These are phyloP conservation scores for Ormyrus nitidulus DNA, from an alignment of 2,888 invertebrate genomes.

Conservation along the genomic window DNA sequence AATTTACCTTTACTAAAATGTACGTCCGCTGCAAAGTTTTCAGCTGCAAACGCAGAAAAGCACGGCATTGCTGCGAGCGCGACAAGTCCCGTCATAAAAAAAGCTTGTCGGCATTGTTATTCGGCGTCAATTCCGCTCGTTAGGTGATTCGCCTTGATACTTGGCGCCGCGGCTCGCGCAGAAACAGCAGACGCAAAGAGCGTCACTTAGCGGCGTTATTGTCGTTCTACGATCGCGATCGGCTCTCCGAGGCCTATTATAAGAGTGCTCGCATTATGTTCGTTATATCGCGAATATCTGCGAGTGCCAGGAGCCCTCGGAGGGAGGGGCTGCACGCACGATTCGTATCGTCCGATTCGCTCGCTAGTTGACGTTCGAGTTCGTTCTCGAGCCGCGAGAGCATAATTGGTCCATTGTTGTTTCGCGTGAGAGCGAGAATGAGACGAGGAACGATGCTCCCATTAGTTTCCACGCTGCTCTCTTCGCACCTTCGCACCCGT, in stretches of 20 bases:
- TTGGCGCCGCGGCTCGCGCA: no score
- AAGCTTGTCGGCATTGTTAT: constrained; percentile 34
- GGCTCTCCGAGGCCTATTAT: constrained; percentile 50
- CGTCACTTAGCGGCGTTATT: constrained; percentile 63
- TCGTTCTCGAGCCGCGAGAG: not conserved
- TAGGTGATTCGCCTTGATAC: no score
- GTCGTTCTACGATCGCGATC: constrained; percentile 23
- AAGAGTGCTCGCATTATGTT: constrained; percentile 54
- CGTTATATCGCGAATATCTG: constrained; percentile 58
- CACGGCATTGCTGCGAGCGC: no score
- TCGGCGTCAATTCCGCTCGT: constrained; percentile 34
- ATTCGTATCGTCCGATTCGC: constrained; percentile 63
- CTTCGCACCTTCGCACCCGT: constrained; percentile 14
- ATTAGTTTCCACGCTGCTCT: constrained; percentile 1
- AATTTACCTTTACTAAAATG: no score
- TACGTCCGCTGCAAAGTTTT: no score
- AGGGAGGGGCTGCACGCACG: constrained; percentile 51
- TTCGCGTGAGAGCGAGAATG: constrained; percentile 6
- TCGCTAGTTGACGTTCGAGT: constrained; percentile 59
- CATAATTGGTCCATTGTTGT: constrained; percentile 71
- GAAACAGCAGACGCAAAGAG: constrained; percentile 13
- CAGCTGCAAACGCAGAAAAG: no score
- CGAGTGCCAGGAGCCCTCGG: not conserved
- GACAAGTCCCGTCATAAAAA: no score
- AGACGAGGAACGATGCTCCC: constrained; percentile 3